These are phyloP conservation scores for Smithornis capensis DNA, from an alignment of 2,113 vertebrate species.

Conservation along the genomic window DNA sequence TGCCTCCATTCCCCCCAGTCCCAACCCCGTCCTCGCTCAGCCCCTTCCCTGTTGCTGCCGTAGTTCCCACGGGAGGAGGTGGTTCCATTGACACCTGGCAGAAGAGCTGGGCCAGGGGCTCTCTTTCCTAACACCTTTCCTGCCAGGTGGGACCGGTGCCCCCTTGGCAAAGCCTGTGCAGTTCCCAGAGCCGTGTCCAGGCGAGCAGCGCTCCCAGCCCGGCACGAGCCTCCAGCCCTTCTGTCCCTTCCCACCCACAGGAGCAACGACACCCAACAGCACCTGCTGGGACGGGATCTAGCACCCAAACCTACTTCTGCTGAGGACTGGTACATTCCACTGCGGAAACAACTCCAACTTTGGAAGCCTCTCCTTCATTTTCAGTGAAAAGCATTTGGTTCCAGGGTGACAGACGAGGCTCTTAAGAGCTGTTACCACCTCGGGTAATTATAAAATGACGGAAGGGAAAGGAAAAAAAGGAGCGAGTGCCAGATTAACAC, in stretches of 20 bases:
- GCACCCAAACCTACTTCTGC: constrained; percentile 41
- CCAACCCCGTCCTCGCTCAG: neutral
- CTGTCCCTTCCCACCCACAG: neutral
- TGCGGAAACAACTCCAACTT: constrained; percentile 50
- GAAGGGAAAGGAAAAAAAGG: neutral
- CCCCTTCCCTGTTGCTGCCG: neutral
- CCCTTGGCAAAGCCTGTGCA: neutral
- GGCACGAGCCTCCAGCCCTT: constrained; percentile 12
- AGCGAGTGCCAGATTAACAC: constrained; percentile 17
- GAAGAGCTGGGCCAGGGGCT: neutral
- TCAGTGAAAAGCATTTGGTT: constrained; percentile 66
- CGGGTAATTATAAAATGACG: constrained; percentile 68
- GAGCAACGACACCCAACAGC: constrained; percentile 24
- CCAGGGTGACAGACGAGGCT: constrained; percentile 67
- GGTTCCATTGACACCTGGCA: neutral
- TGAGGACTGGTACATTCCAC: constrained; percentile 38
- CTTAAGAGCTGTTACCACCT: constrained; percentile 67
- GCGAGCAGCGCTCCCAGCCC: neutral
- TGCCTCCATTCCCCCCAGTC: neutral
- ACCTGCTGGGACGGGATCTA: constrained; percentile 33
- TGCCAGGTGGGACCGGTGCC: fast-evolving
- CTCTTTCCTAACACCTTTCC: fast-evolving
- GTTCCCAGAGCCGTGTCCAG: neutral
- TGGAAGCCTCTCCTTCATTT: constrained; percentile 62
- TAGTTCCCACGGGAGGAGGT: fast-evolving